phyloP scores from a whole-genome alignment of 1,140 invertebrate genomes.

The Capitella teleta region DNA sequence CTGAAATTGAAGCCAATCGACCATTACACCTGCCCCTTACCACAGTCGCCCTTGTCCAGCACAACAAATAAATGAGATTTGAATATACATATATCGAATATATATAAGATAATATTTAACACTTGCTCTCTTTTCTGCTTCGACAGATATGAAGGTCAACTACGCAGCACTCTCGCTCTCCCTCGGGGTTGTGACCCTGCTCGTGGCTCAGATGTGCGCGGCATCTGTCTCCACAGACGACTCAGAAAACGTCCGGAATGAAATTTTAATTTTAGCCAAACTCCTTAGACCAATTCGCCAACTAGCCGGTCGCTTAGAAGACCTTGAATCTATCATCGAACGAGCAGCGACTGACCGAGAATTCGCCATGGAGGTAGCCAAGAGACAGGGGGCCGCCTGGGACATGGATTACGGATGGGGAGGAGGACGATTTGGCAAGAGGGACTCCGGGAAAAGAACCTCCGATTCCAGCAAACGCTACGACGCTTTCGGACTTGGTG shows the following conservation, averaged over 20 bases:
- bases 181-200: no score
- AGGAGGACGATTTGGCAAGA: background rate
- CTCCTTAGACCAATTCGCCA: background rate
- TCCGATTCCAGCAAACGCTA: background rate
- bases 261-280: background rate
- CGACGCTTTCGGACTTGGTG: background rate
- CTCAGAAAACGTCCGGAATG: background rate
- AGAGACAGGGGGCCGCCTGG: constrained; percentile 1
- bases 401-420: constrained; percentile 7
- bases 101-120: no score
- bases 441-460: background rate
- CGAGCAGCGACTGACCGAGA: background rate
- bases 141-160: no score
- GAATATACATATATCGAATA: no score
- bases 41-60: no score
- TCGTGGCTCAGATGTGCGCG: no score
- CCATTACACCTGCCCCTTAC: no score
- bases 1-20: no score
- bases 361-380: background rate
- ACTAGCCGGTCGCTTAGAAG: background rate
- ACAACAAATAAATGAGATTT: no score
- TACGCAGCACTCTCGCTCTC: no score
- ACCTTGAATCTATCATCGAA: background rate
- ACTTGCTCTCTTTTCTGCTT: no score
- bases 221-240: background rate